Evolutionary conservation across 2,888 invertebrate species (phyloP), one percentile per base, ranked within the genome.

Genomic region (Aquatica leii): DNA sequence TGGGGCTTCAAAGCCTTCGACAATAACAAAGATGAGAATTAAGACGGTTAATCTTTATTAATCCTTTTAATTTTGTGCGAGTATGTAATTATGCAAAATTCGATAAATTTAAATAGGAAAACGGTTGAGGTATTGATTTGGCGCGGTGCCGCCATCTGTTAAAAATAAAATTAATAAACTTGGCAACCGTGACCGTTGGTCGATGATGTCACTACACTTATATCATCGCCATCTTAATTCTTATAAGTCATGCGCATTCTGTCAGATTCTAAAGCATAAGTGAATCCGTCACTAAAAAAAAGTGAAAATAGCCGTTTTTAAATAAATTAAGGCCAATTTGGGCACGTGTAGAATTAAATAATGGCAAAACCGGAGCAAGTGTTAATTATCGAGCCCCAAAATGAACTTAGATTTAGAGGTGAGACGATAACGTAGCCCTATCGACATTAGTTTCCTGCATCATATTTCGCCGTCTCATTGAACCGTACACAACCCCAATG

Each of bases 391-490:
- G 93, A 94, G 79, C 95, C 95, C 76, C 89, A 90, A 84, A 87
- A 88, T 84, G 95, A 95, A 85, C 88, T 95, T 77, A 92, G 90
- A 86, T 95, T 95, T 85, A 88, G 89, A 87, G 95, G 95, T 95
- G 85, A 89, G 90, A 41, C 1, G 24, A 8, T 35, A 52, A 5
- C 21, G 15, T 37, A 35, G 8, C 2, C 15, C 41, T 51, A 59
- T 59, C 40, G 58, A 53, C 37, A 59, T 59, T n/a, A 59, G 53
- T 48, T 48, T 12, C 53, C 24, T 20, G 40, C 50, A 51, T 49
- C 41, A 11, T 37, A 35, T 17, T 35, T 50, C 21, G 37, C 58
- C n/a, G n/a, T n/a, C n/a, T n/a, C n/a, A n/a, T n/a, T n/a, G n/a
- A n/a, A n/a, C n/a, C n/a, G n/a, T n/a, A n/a, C n/a, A n/a, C n/a